phyloP scores from a whole-genome alignment of 2,888 invertebrate genomes.

The Ophioninae sp. region DNA sequence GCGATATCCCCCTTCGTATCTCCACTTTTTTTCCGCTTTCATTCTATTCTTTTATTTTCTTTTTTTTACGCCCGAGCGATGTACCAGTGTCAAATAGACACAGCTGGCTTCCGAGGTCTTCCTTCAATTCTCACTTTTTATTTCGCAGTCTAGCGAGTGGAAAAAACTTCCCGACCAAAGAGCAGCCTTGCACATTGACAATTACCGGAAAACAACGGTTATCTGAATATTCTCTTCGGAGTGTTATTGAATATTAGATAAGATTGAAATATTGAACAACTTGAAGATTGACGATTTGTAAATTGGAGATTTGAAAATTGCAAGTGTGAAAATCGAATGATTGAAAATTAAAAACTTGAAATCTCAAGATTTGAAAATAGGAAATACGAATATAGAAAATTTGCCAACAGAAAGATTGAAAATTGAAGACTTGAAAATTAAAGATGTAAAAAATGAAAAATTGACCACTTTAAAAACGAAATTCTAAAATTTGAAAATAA shows the following conservation, averaged over 20 bases:
- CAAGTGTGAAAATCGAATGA: too few species aligned
- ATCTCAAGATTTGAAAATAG: neutral
- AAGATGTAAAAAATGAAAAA: neutral
- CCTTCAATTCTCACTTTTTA: conserved; percentile 30
- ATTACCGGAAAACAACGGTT: neutral
- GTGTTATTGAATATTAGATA: too few species aligned
- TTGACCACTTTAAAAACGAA: neutral
- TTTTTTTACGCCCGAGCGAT: neutral
- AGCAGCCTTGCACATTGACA: neutral
- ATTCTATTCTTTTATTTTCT: neutral
- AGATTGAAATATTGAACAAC: too few species aligned
- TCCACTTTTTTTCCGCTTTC: neutral
- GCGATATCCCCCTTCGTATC: conserved; percentile 7
- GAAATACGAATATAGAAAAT: neutral
- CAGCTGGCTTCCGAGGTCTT: conserved; percentile 33
- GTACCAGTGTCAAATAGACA: conserved; percentile 29
- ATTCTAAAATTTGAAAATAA: too few species aligned
- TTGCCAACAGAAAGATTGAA: neutral
- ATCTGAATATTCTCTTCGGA: too few species aligned
- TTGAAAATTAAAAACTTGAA: too few species aligned
- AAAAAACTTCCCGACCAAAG: neutral
- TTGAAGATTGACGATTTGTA: too few species aligned
- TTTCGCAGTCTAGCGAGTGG: conserved; percentile 7
- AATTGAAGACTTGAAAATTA: too few species aligned
- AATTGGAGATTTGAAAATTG: too few species aligned